Percentiles rank a stretch among this genome's conserved stretches.
phyloP scores from a whole-genome alignment of 1,140 invertebrate genomes.

The Cherax quadricarinatus region DNA sequence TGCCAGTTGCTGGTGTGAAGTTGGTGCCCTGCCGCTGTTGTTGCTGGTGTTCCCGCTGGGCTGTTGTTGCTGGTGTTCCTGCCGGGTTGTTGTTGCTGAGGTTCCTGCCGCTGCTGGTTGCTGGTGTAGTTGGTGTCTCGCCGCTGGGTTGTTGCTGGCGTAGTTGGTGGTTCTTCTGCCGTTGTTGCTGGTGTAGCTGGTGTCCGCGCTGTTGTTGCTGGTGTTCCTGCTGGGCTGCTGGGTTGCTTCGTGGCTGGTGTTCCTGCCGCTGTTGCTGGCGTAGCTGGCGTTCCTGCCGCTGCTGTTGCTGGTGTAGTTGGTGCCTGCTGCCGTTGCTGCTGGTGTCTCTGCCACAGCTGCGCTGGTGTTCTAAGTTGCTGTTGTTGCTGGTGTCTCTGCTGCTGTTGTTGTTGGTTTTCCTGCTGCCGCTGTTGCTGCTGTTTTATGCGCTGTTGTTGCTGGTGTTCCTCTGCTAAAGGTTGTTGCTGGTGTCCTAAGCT shows the following conservation, averaged over 20 bases:
- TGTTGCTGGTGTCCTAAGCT: background rate
- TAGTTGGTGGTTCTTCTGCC: too few species aligned
- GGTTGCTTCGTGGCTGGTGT: background rate
- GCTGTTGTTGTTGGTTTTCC: background rate
- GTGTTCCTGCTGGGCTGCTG: background rate
- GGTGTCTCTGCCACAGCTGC: background rate
- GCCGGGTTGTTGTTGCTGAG: too few species aligned
- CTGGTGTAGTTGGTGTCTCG: too few species aligned
- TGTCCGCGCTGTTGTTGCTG: background rate
- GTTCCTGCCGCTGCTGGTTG: too few species aligned
- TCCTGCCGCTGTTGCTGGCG: background rate
- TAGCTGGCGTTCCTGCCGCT: background rate
- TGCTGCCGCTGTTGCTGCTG: background rate
- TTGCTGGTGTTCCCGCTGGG: too few species aligned
- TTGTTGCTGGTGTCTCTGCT: background rate
- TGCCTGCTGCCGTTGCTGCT: background rate
- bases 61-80: too few species aligned
- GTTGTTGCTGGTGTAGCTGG: background rate
- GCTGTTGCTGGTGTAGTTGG: background rate
- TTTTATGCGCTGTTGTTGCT: background rate
- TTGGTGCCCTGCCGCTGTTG: too few species aligned
- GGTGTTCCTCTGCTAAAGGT: background rate
- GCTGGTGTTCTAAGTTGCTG: background rate
- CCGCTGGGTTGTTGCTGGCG: too few species aligned
- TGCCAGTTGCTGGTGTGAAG: background rate